Evolutionary conservation across 2,888 invertebrate genomes (phyloP), one percentile per base, ranked within the genome.

Genomic region (Baronia brevicornis): DNA sequence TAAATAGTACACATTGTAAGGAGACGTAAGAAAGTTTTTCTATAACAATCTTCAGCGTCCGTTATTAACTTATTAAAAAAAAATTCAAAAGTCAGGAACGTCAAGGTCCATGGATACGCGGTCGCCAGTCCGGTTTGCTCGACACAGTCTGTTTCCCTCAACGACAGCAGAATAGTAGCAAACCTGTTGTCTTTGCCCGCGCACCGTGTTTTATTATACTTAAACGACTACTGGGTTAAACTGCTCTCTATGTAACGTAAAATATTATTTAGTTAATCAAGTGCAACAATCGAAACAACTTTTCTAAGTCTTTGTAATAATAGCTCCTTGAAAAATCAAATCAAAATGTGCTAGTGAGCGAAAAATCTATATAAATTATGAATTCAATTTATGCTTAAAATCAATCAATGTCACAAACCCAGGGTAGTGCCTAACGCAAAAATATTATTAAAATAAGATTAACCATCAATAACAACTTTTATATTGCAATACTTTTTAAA

Each of bases 111-210:
- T 49, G 51, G 47, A 39, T 52, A 44, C 37, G 43, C 52, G 61
- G 56, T 49, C 54, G 54, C 43, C 46, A 43, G 47, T 49, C 56
- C 48, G 43, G 49, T 51, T 46, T 30, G 47, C 54, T 28, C 58
- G 78, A 73, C 73, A 77, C 77, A 77, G 56, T 78, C 78, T 78
- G 78, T 70, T 78, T 77, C 39, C 48, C 39, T 18, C 56, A 38
- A 51, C 53, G 51, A 43, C 54, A 57, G 53, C 62, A 65, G 59
- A 55, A 55, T 45, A 41, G n/a, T 21, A 53, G 49, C 55, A 60
- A 63, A 65, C 65, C 69, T 62, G 70, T 68, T 70, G 67, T 60
- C 27, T 36, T 31, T 11, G 11, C 36, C 36, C 37, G 13, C 25
- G 13, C 22, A 27, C 24, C 21, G 28, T 34, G 39, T 33, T 31